Evolutionary conservation across 2,113 vertebrate genomes (phyloP).

Genomic region (Excalfactoria chinensis): DNA sequence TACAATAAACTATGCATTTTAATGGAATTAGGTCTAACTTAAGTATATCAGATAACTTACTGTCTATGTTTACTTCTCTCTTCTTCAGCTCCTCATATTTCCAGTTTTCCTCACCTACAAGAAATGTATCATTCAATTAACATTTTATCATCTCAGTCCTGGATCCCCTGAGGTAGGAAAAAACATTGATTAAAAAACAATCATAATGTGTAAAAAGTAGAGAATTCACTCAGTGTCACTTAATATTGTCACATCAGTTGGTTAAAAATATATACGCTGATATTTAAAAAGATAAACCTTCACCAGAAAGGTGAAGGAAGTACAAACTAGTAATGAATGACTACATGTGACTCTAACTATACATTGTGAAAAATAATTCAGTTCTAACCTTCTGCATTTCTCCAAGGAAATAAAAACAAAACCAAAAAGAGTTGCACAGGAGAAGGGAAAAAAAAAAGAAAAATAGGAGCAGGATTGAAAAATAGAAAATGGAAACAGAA

Average conservation of each 20-base stretch:
- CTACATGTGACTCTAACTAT: not conserved
- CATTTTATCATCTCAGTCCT: not conserved
- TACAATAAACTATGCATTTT: not conserved
- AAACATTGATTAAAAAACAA: not conserved
- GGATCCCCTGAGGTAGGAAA: not conserved
- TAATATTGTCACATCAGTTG: not conserved
- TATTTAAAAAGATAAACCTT: not conserved
- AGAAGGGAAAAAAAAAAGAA: slow-evolving; percentile 2
- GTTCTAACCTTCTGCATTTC: slow-evolving; percentile 60
- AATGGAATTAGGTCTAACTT: not conserved
- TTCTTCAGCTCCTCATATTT: slow-evolving; percentile 95
- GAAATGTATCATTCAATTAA: slow-evolving; percentile 16
- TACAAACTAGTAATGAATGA: not conserved
- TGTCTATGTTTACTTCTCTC: slow-evolving; percentile 90
- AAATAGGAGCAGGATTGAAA: slow-evolving; percentile 1
- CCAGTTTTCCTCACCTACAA: slow-evolving; percentile 89
- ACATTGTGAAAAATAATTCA: not conserved
- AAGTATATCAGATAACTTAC: slow-evolving; percentile 80
- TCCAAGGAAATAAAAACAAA: slow-evolving; percentile 40
- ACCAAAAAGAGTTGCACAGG: not conserved
- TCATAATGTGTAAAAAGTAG: not conserved
- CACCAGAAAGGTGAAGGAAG: not conserved
- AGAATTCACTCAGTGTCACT: not conserved
- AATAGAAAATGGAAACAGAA: not conserved
- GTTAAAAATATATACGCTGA: not conserved